Percentiles rank a stretch among this genome's conserved stretches.
These are phyloP conservation scores for Rhinopomastus cyanomelas DNA, from an alignment of 2,113 vertebrate species.

Conservation along the genomic window DNA sequence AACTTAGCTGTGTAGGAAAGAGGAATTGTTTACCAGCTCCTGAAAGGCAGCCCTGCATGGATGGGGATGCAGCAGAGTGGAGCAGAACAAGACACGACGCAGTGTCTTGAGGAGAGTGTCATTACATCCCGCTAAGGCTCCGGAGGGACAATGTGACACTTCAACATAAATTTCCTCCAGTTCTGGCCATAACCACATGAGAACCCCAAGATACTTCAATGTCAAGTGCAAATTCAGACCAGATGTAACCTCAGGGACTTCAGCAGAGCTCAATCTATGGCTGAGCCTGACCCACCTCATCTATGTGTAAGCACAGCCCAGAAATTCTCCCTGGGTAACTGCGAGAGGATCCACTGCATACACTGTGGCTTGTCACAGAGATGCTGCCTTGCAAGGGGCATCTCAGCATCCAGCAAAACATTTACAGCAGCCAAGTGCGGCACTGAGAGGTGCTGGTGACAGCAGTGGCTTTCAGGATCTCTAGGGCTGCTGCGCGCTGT, in stretches of 20 bases:
- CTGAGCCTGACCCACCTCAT: background rate
- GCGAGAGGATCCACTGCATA: background rate
- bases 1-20: background rate
- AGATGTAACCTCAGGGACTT: background rate
- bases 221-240: background rate
- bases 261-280: background rate
- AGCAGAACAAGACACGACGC: background rate
- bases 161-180: background rate
- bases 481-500: background rate
- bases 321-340: background rate
- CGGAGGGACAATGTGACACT: background rate
- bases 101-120: background rate
- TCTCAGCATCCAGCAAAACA: background rate
- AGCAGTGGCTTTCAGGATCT: background rate
- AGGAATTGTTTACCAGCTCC: background rate
- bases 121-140: background rate
- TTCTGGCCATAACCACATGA: background rate
- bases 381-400: background rate
- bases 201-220: background rate
- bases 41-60: background rate
- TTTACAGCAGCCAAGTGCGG: fast-evolving
- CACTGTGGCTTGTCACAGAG: background rate
- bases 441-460: background rate
- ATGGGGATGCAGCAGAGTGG: background rate
- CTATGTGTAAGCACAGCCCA: background rate